Conservation (phyloP, 2,888 invertebrate genomes). For the Leptopterna dolabrata region DNA sequence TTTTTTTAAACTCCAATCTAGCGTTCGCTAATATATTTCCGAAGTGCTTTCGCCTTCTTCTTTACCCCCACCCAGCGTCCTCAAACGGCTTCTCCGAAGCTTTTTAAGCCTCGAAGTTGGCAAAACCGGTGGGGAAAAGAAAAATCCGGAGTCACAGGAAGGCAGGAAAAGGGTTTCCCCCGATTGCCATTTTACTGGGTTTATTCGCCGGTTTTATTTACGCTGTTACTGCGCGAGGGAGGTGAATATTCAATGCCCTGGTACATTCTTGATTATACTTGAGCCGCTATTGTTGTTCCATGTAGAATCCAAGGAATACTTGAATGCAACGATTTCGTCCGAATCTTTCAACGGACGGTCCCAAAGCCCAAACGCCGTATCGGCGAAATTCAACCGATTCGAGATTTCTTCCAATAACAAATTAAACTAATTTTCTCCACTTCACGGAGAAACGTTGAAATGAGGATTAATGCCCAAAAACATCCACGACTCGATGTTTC, state of each 20-base stretch:
- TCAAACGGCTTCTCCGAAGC: neutral
- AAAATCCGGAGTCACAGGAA: neutral
- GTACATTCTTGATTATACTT: too few species aligned
- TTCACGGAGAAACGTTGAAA: too few species aligned
- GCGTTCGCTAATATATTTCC: conserved; percentile 11
- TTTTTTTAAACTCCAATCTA: conserved; percentile 11
- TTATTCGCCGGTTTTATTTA: neutral
- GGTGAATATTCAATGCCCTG: neutral
- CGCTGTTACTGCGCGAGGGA: neutral
- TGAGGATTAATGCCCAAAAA: too few species aligned
- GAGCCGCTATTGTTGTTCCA: too few species aligned
- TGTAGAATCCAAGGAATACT: too few species aligned
- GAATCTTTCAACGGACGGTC: too few species aligned
- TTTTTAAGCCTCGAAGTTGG: neutral
- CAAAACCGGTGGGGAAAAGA: neutral
- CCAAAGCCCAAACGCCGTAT: too few species aligned
- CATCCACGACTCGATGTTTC: too few species aligned
- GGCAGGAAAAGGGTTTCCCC: neutral
- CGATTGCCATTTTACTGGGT: neutral
- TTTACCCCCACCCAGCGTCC: neutral
- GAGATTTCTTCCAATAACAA: too few species aligned
- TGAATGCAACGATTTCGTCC: too few species aligned
- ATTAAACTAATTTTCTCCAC: too few species aligned
- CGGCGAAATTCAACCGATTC: too few species aligned
- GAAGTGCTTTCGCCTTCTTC: neutral